A percentile compares a stretch with the other conserved stretches of the same genome.
These are phyloP conservation scores for Cynodonichthys magdalenae DNA, from an alignment of 2,797 vertebrate species.

Conservation along the genomic window DNA sequence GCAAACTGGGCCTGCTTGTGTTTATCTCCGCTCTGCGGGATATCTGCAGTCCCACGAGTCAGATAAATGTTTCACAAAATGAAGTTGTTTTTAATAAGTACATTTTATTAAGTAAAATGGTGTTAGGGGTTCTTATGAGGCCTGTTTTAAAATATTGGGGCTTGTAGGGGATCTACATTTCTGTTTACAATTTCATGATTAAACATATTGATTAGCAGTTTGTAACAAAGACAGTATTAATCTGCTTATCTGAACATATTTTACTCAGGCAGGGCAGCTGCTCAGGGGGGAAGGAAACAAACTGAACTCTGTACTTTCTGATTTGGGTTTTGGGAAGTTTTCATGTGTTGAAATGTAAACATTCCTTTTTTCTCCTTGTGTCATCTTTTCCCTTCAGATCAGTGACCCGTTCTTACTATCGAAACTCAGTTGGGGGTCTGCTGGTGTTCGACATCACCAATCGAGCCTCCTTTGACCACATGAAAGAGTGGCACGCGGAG, in stretches of 20 bases:
- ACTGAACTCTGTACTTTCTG: conserved; percentile 29
- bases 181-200: conserved; percentile 21
- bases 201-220: conserved; percentile 23
- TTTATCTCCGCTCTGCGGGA: conserved; percentile 34
- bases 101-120: conserved; percentile 12
- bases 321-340: background rate
- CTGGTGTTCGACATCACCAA: conserved; percentile 87
- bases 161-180: conserved; percentile 10
- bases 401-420: conserved; percentile 88
- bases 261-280: conserved; percentile 25
- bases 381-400: conserved; percentile 74
- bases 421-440: conserved; percentile 86
- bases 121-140: conserved; percentile 8
- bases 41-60: conserved; percentile 45
- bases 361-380: background rate
- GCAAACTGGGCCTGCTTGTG: conserved; percentile 42
- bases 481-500: conserved; percentile 83
- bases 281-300: conserved; percentile 28
- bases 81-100: conserved; percentile 30
- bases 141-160: conserved; percentile 10
- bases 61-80: conserved; percentile 40
- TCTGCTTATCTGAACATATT: conserved; percentile 48
- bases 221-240: conserved; percentile 27
- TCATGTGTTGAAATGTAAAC: conserved; percentile 19
- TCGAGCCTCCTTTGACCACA: conserved; percentile 83